Percentiles rank a stretch among this genome's conserved stretches.
phyloP scores from a whole-genome alignment of 2,113 vertebrate species.

The Chionomys nivalis region DNA sequence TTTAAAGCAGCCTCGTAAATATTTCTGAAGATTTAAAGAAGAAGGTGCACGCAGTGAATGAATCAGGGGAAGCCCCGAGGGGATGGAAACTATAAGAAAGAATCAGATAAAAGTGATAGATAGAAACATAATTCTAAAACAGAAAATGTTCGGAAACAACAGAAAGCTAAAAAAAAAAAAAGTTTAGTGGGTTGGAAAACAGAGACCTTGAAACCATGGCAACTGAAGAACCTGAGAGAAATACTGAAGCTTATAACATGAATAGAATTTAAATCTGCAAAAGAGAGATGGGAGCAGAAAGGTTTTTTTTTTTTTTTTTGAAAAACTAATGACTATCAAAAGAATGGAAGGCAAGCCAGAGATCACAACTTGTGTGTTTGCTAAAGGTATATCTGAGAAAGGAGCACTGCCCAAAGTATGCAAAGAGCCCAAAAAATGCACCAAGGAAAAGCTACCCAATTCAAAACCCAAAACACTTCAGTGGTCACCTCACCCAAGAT shows the following conservation, averaged over 20 bases:
- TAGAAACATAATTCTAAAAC: background rate
- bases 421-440: background rate
- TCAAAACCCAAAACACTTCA: conserved; percentile 1
- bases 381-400: background rate
- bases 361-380: background rate
- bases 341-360: background rate
- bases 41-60: background rate
- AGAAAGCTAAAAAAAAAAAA: background rate
- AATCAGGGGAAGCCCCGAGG: background rate
- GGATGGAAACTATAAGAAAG: background rate
- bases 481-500: background rate
- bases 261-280: background rate
- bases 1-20: background rate
- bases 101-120: conserved; percentile 11
- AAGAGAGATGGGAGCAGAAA: background rate
- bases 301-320: background rate
- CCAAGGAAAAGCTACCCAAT: background rate
- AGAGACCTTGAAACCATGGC: background rate
- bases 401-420: background rate
- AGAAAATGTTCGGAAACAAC: conserved; percentile 28
- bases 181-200: conserved; percentile 27
- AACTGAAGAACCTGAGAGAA: background rate
- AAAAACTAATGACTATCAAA: background rate
- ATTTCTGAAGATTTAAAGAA: conserved; percentile 21
- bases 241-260: background rate